Evolutionary conservation across 2,888 invertebrate genomes (phyloP).

Genomic region (Pristionchus mayeri): DNA sequence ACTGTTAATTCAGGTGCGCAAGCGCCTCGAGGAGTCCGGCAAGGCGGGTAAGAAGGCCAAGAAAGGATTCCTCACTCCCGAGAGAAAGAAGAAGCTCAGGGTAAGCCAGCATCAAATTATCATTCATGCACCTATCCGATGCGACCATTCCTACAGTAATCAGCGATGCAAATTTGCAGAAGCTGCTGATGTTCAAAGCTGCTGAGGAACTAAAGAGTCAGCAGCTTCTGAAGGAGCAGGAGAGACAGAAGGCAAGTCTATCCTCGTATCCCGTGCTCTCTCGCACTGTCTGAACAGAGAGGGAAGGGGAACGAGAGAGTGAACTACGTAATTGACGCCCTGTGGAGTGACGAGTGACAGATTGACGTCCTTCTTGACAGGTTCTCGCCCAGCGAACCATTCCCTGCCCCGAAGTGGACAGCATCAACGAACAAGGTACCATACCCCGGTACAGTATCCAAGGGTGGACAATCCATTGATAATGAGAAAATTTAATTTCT

Average conservation of each 20-base stretch:
- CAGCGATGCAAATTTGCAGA: constrained; percentile 81
- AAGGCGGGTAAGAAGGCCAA: constrained; percentile 91
- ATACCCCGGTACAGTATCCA: not conserved
- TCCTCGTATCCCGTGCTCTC: not conserved
- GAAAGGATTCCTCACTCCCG: constrained; percentile 99
- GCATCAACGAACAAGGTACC: constrained; percentile 88
- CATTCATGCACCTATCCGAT: too few relatives aligned
- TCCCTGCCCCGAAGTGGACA: constrained; percentile 90
- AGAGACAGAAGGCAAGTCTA: constrained; percentile 77
- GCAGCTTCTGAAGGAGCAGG: constrained; percentile 97
- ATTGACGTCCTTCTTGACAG: constrained; percentile 46
- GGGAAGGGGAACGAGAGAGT: too few relatives aligned
- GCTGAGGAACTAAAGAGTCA: constrained; percentile 99
- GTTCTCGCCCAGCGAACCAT: constrained; percentile 94
- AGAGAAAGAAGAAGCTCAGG: constrained; percentile 99
- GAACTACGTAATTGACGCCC: too few relatives aligned
- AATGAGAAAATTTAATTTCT: not conserved
- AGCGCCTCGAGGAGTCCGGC: constrained; percentile 97
- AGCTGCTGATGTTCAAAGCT: constrained; percentile 99
- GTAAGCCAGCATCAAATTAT: constrained; percentile 82
- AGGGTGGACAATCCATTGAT: not conserved
- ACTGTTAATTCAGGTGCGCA: constrained; percentile 85
- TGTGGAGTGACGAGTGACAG: not conserved
- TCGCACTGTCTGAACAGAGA: too few relatives aligned
- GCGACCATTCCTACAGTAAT: not conserved